These are phyloP conservation scores for Coreoperca whiteheadi DNA, from an alignment of 2,113 vertebrate species.

Conservation along the genomic window DNA sequence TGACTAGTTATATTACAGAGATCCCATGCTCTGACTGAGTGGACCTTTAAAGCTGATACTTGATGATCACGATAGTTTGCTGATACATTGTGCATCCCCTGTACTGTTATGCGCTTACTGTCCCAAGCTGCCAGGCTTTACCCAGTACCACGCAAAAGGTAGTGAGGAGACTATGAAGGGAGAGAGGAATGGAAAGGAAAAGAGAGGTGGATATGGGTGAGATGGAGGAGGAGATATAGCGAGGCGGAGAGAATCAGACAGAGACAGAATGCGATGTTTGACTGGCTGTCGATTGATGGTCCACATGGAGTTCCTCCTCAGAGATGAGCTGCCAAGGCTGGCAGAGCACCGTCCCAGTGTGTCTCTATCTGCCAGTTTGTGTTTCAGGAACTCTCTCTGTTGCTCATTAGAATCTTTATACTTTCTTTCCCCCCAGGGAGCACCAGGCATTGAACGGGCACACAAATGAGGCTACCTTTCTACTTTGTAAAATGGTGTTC, in stretches of 20 bases:
- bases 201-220: constrained; percentile 20
- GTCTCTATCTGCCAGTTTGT: constrained; percentile 55
- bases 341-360: constrained; percentile 42
- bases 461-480: constrained; percentile 77
- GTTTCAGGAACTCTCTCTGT: constrained; percentile 60
- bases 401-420: constrained; percentile 77
- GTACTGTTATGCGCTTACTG: not conserved
- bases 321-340: constrained; percentile 60
- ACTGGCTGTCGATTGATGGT: constrained; percentile 64
- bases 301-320: constrained; percentile 54
- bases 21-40: not conserved
- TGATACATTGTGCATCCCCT: not conserved
- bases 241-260: constrained; percentile 27
- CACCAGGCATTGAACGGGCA: constrained; percentile 47
- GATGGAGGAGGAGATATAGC: constrained; percentile 24
- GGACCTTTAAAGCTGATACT: constrained; percentile 7
- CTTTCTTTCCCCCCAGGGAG: constrained; percentile 64
- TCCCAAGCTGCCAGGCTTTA: not conserved
- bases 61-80: not conserved
- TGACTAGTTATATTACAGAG: not conserved
- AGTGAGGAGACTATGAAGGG: not conserved
- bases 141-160: too few species aligned
- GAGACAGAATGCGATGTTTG: constrained; percentile 37
- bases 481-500: constrained; percentile 61
- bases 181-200: constrained; percentile 1